phyloP scores from a whole-genome alignment of 1,140 invertebrate species.

The Babylonia areolata region DNA sequence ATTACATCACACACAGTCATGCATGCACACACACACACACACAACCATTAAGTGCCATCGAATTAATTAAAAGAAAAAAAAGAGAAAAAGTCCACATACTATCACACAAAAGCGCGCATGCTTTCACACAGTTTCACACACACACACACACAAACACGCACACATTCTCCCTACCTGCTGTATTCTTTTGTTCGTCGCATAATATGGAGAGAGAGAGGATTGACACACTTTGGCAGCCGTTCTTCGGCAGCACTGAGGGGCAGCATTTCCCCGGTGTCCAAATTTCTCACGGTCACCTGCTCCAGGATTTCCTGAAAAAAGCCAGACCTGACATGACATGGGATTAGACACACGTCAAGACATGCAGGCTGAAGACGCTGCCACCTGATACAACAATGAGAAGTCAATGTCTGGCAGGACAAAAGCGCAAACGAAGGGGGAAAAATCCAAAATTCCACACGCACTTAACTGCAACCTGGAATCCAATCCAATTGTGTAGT shows the following conservation, averaged over 20 bases:
- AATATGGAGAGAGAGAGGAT: conserved; percentile 95
- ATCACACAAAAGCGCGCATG: not conserved
- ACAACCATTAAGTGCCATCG: no score
- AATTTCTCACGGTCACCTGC: conserved; percentile 93
- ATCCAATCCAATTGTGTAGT: no score
- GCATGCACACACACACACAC: not conserved
- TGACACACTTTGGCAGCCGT: conserved; percentile 91
- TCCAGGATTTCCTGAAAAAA: conserved; percentile 88
- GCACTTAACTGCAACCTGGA: no score
- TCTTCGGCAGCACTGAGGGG: conserved; percentile 93
- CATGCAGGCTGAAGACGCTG: no score
- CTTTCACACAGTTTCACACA: not conserved
- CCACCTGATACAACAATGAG: no score
- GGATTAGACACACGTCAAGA: not conserved
- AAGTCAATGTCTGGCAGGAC: no score
- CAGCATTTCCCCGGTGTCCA: conserved; percentile 94
- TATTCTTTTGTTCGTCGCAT: conserved; percentile 89
- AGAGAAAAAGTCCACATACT: not conserved
- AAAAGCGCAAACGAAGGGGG: no score
- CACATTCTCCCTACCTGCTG: conserved; percentile 45
- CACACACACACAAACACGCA: conserved; percentile 25
- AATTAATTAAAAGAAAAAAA: no score
- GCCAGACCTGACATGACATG: not conserved
- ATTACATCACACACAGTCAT: no score
- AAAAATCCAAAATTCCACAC: no score